Conservation (phyloP, 92 coral and sea anemone species). For the Umimayanthus kanabou region DNA sequence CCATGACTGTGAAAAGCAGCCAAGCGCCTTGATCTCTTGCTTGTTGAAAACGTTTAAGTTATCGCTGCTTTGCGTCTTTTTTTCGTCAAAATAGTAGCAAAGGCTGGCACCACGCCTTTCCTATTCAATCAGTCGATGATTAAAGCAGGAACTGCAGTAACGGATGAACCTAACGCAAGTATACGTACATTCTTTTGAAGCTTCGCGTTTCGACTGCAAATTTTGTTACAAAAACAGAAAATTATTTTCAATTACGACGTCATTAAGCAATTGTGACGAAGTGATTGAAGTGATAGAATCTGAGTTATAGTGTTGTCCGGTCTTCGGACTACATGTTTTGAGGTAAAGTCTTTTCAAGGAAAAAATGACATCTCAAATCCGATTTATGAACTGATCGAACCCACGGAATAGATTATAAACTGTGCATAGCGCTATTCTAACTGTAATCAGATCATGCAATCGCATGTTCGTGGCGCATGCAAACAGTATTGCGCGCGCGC, state of each 20-base stretch:
- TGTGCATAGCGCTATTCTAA: neutral
- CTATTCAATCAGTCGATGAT: neutral
- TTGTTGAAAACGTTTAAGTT: neutral
- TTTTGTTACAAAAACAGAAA: neutral
- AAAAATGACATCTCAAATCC: neutral
- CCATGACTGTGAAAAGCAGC: neutral
- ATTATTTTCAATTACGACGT: neutral
- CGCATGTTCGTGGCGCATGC: neutral
- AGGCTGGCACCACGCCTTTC: neutral
- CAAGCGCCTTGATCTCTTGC: neutral
- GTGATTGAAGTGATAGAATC: neutral
- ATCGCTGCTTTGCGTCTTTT: neutral
- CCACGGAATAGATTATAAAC: neutral
- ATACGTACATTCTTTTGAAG: neutral
- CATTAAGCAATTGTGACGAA: conserved; percentile 7
- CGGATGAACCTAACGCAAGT: neutral
- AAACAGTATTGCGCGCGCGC: conserved; percentile 11
- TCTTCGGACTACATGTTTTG: neutral
- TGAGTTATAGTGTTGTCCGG: too few species aligned
- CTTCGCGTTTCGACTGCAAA: neutral
- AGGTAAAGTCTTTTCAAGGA: neutral
- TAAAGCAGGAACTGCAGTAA: neutral
- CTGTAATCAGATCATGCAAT: neutral
- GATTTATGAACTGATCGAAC: neutral
- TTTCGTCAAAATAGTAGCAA: neutral